Conservation (phyloP, 2,797 vertebrate genomes). For the Poecilia picta region DNA sequence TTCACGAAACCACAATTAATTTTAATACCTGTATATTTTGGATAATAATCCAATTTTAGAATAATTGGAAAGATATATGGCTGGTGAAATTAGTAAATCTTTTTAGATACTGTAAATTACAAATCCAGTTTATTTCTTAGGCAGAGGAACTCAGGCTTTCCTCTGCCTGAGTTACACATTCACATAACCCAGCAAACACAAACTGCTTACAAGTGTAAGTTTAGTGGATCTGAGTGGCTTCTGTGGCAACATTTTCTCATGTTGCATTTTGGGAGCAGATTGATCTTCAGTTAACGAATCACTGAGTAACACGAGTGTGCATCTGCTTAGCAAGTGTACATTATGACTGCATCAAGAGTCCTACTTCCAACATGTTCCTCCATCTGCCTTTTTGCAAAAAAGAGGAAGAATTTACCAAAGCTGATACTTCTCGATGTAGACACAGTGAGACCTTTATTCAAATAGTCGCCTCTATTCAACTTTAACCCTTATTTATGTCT, state of each 20-base stretch:
- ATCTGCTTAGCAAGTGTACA: constrained; percentile 23
- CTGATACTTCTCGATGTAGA: constrained; percentile 4
- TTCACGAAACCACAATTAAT: not conserved
- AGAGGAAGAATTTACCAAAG: constrained; percentile 7
- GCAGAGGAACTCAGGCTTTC: no score
- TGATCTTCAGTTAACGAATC: constrained; percentile 33
- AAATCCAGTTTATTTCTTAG: constrained; percentile 25
- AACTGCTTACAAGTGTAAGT: constrained; percentile 14
- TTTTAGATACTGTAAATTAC: not conserved
- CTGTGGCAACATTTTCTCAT: constrained; percentile 2
- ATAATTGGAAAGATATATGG: not conserved
- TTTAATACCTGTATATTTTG: not conserved
- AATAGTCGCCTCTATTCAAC: not conserved
- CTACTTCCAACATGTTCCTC: constrained; percentile 32
- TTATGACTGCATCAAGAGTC: constrained; percentile 32
- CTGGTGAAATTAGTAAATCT: not conserved
- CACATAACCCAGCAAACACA: constrained; percentile 6
- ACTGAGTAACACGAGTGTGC: constrained; percentile 32
- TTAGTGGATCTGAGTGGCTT: constrained; percentile 24
- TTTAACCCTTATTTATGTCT: no score
- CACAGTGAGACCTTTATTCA: not conserved
- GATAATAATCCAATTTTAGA: not conserved
- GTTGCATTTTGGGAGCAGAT: constrained; percentile 43
- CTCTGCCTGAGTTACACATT: constrained; percentile 37
- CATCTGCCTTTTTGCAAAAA: constrained; percentile 38